These are phyloP conservation scores for Calidris pygmaea DNA, from an alignment of 2,113 vertebrate species.

Conservation along the genomic window DNA sequence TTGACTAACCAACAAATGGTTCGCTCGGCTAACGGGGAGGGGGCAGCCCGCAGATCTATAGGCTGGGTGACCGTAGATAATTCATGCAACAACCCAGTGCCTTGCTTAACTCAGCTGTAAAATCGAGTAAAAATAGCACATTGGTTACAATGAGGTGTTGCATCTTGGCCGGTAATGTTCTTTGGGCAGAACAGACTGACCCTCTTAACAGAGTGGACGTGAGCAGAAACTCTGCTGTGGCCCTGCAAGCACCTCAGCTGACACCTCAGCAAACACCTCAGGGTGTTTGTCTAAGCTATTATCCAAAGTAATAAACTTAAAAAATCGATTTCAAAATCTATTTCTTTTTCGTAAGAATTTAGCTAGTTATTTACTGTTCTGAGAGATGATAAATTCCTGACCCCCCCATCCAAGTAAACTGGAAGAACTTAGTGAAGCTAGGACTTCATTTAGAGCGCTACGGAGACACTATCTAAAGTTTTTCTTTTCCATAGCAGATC, in stretches of 20 bases:
- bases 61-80: background rate
- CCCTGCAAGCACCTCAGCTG: background rate
- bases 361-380: background rate
- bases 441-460: background rate
- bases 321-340: no score
- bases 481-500: background rate
- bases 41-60: background rate
- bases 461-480: background rate
- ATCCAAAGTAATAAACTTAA: background rate
- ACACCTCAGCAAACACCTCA: background rate
- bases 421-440: background rate
- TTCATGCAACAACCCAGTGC: background rate
- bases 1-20: constrained; percentile 48
- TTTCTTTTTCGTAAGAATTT: background rate
- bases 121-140: background rate
- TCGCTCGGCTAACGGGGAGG: background rate
- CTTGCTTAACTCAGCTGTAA: constrained; percentile 9
- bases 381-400: background rate
- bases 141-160: background rate
- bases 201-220: background rate
- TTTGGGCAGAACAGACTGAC: background rate
- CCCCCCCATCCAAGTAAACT: background rate
- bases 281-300: background rate
- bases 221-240: background rate
- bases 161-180: background rate